Base-by-base conservation (phyloP, 2,797 vertebrate species). In the Rhadinocentrus ornatus region DNA sequence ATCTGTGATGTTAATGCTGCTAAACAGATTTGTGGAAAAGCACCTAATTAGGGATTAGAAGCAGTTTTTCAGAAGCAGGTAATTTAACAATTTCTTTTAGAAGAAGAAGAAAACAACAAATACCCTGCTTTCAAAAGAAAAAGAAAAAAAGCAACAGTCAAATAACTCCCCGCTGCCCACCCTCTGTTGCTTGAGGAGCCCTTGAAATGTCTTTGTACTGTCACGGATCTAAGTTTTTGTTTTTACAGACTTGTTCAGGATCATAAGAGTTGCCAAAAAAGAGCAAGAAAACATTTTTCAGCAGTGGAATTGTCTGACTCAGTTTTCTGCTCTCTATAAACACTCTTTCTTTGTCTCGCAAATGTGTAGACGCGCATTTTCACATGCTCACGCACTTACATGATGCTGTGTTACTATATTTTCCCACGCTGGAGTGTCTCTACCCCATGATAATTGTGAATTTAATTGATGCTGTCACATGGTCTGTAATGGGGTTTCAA, bases 401-500 rank as follows among this genome's bases (percentile, higher is more conserved):
- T 8, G 53, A 69, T 61, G 71, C 62, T 8, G 56, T 63, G 82
- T 82, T 89, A 69, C 86, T 86, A 84, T 91, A 86, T 86, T 86
- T 88, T 85, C 81, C 79, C 86, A 82, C 60, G 64, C 76, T 69
- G 71, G 66, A 83, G 68, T 80, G 71, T 91, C 66, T 84, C 78
- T 74, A 77, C 73, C 86, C 79, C 74, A 12, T 90, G 82, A 90
- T 93, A 92, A 93, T 93, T 90, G 90, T 88, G 89, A 93, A 91
- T 92, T 91, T 89, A 93, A 93, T 91, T 90, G 91, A 91, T 90
- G 86, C 88, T 91, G 92, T 91, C 91, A 92, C 90, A 92, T 86
- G 88, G 84, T 86, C 85, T 84, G 84, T 86, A 89, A 90, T 86
- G 84, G 84, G 77, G 79, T 92, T 91, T 88, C 85, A 89, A 89